Evolutionary conservation across 2,113 vertebrate genomes (phyloP).

Genomic region (Platichthys stellatus): DNA sequence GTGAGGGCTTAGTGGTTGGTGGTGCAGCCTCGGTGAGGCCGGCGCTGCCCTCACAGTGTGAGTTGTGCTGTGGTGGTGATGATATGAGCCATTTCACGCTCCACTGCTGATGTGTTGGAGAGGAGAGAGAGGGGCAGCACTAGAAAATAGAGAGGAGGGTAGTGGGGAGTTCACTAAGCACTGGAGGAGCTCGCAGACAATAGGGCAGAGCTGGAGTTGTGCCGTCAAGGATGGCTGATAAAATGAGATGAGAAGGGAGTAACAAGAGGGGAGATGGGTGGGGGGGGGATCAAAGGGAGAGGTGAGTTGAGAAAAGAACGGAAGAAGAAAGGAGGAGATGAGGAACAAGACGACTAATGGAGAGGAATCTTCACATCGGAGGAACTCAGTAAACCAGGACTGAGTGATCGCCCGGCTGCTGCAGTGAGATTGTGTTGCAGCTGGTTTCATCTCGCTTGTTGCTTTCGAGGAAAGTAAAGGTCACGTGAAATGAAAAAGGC

Average conservation of each 20-base stretch:
- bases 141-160: constrained; percentile 15
- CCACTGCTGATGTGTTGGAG: constrained; percentile 58
- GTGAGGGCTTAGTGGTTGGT: constrained; percentile 50
- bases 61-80: constrained; percentile 61
- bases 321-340: not conserved
- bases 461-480: constrained; percentile 19
- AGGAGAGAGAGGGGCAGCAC: constrained; percentile 4
- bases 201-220: constrained; percentile 27
- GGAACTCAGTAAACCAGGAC: not conserved
- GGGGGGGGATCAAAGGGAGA: not conserved
- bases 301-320: not conserved
- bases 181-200: constrained; percentile 49
- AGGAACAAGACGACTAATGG: not conserved
- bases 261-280: constrained; percentile 20
- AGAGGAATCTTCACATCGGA: not conserved
- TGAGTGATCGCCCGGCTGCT: not conserved
- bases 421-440: not conserved
- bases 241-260: constrained; percentile 57
- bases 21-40: constrained; percentile 32
- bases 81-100: constrained; percentile 75
- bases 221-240: constrained; percentile 49
- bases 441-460: not conserved
- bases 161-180: constrained; percentile 51
- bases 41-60: constrained; percentile 54
- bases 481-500: constrained; percentile 21